Evolutionary conservation across 2,888 invertebrate species (phyloP), one percentile per base, ranked within the genome.

Genomic region (Galeruca laticollis): DNA sequence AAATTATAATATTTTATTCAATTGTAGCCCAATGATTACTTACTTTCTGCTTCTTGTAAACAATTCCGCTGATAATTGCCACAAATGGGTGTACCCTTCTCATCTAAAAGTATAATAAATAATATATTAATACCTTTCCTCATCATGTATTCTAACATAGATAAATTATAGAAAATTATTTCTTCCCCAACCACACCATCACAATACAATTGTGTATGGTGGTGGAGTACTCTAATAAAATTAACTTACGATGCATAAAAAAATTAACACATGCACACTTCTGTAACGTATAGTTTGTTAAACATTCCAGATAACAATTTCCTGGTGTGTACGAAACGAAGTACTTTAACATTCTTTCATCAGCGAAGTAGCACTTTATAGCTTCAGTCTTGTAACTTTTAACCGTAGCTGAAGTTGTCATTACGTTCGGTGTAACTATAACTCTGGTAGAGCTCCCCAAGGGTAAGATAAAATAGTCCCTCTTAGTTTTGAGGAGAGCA

Each of bases 261-360:
- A 91, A 90, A 79, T 88, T 88, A 26, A 79, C 75, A 66, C 82
- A 82, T 13, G 75, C 76, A 65, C 82, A 82, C 20, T 60, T 83
- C 2, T 84, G 79, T 59, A 87, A 80, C 0, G 91, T 91, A 72
- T 88, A 91, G 82, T 92, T 91, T 2, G 91, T 87, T 66, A 90
- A 82, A 75, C 92, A 92, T 82, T 92, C 92, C 79, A 91, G 86
- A 78, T 91, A 90, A 78, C 92, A 92, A 80, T 92, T 92, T 64
- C 88, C 87, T 82, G 92, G 91, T 0, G 91, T 91, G 82, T 92
- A 92, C 54, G 89, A 87, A 82, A 89, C 88, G 80, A 89, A 92
- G 81, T 87, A 92, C 57, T 86, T 86, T 60, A 92, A 85, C 76
- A 88, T 86, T n/a, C 90, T 87, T 80, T 92, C 92, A 60, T 83